Conservation (phyloP, 37 sponge, comb jelly and placozoan species). For the Cliona cf. orientalis region DNA sequence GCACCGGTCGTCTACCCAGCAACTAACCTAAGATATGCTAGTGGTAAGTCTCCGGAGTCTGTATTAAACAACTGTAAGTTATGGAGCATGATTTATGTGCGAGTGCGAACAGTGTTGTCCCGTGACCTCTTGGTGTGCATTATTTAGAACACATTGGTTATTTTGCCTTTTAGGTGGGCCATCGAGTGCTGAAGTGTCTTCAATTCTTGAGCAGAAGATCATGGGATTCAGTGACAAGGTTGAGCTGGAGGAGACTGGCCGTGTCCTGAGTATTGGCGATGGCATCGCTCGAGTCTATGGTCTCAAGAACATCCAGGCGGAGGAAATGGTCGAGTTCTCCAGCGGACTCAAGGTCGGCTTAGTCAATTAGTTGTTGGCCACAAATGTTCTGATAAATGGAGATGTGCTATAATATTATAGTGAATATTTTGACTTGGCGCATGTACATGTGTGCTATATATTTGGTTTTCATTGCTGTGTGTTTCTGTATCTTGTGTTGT, state of each 20-base stretch:
- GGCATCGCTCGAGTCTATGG: constrained; percentile 99
- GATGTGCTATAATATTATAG: neutral
- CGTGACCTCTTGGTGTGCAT: neutral
- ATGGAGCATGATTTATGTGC: neutral
- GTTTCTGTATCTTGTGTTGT: constrained; percentile 11
- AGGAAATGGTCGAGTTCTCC: constrained; percentile 98
- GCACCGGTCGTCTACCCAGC: constrained; percentile 8
- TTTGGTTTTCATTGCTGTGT: constrained; percentile 1
- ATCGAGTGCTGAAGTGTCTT: constrained; percentile 89
- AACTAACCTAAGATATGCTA: constrained; percentile 32
- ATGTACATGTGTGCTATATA: no score
- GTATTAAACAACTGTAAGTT: neutral
- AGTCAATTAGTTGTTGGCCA: neutral
- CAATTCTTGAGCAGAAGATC: constrained; percentile 94
- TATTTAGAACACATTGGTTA: neutral
- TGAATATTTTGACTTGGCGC: neutral
- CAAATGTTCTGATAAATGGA: neutral
- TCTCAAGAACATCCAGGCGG: constrained; percentile 99
- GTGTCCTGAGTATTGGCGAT: constrained; percentile 98
- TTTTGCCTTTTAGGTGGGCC: constrained; percentile 29
- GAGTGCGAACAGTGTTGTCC: neutral
- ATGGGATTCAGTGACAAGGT: constrained; percentile 84
- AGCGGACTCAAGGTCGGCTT: constrained; percentile 89
- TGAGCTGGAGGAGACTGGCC: constrained; percentile 96
- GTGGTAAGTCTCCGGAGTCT: constrained; percentile 9